Evolutionary conservation across 2,888 invertebrate genomes (phyloP), one percentile per base, ranked within the genome.

Genomic region (Cetonia aurata): DNA sequence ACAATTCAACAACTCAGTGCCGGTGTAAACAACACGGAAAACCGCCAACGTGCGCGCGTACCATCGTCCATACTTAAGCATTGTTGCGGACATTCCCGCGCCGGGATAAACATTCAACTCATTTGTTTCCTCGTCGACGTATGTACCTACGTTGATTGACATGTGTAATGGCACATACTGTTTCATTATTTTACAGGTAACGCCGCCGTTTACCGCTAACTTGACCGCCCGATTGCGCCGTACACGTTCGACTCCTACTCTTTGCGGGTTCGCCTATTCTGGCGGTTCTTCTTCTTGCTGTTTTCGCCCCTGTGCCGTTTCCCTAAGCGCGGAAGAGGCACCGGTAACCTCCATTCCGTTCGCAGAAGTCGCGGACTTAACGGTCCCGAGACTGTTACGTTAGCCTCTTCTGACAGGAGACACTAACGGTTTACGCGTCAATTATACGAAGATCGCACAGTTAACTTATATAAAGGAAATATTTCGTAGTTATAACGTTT

Each of bases 101-200:
- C 57, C 57, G 31, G 42, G 19, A 42, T 15, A 37, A 6, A 57
- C 57, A 41, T 57, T 57, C 42, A 41, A 57, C 50, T 65, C 65
- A 65, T 70, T 62, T 65, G 65, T 70, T 65, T 70, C 62, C 65
- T 65, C 60, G 44, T 70, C 41, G 65, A 17, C 12, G 37, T 37
- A 10, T 50, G 50, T 10, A 15, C 19, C 37, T 37, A 37, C 69
- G 17, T 46, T 70, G 69, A 70, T 70, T 70, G 69, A 70, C 69
- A 70, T 70, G 69, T 70, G 69, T 65, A 65, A 65, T 65, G 56
- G 55, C 44, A 31, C 62, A 41, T 48, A 52, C 55, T 70, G 65
- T 70, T 68, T 65, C 62, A 70, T 70, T 70, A 70, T 62, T 70
- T 65, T 44, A 53, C 69, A 69, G 62, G 59, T 53, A 52, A 53